Base-by-base conservation (phyloP, 2,113 vertebrate species). In the Bujurquina vittata region DNA sequence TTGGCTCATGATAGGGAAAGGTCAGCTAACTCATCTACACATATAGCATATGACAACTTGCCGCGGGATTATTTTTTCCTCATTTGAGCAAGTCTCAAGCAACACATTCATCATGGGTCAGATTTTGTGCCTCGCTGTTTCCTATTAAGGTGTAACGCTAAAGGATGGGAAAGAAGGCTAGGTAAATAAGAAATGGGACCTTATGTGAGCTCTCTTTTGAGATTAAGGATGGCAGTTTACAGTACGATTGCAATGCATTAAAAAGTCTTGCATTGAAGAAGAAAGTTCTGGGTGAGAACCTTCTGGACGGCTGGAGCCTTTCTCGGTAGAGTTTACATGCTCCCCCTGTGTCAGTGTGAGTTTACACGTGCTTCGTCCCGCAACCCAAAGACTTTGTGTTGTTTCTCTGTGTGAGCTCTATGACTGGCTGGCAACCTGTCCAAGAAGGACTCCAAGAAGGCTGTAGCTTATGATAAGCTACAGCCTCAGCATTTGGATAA, bases 1-100 rank as follows among this genome's bases (percentile, higher is more conserved):
- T 93, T 93, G 90, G 77, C 86, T 92, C 55, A 26, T 69, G 77
- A 89, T 81, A 85, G 86, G 76, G 75, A 93, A 92, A 93, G 91
- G 91, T 95, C 91, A 91, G 65, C 85, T 86, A 83, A 89, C 90
- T 88, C 89, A 88, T 92, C 81, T 84, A 61, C 81, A 74, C 67
- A 18, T 87, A 84, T n/a, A 75, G 33, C 76, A 74, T 90, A 76
- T 65, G 84, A 93, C 88, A 90, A 89, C 58, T 81, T 29, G 87
- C 87, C 81, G 55, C 29, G 0, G 86, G 84, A 84, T 88, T 80
- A 80, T 92, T 85, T 93, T 84, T 76, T 69, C 29, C 82, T 82
- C 76, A 61, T 88, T 84, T 83, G 81, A 84, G 67, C 56, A 3
- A 12, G 72, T 82, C 72, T 67, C 4, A 3, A 63, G 35, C 20